Base-by-base conservation (phyloP, 1,140 invertebrate species). In the Drosophila rhopaloa region DNA sequence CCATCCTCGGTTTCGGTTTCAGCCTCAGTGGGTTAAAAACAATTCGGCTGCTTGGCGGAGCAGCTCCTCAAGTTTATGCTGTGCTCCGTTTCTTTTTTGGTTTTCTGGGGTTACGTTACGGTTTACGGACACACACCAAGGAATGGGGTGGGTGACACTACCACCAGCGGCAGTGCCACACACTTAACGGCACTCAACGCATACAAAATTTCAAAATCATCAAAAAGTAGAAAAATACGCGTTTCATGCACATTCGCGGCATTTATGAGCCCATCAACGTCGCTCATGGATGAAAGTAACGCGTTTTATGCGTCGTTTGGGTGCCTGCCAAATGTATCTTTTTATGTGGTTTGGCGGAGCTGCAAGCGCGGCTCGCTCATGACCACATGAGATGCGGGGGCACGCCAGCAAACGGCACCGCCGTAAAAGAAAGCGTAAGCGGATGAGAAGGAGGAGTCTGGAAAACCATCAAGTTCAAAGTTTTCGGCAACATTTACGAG, bases 251-350 rank as follows among this genome's bases (percentile, higher is more conserved):
- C 88, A 91, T 91, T 88, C 73, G 83, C 83, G 81, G 78, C 89
- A 85, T 91, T 91, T 89, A 91, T 91, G 89, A 91, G 83, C 89
- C 89, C 89, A 91, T 91, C 89, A 91, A 91, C 84, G 89, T 89
- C 84, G 84, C 85, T 89, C 85, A 89, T 89, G 84, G 83, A 88
- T 89, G 84, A 89, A 89, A 84, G 84, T 90, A 89, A 89, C 85
- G 84, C 84, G 84, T 89, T 90, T 89, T 89, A 90, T 89, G 77
- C 84, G 85, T 84, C 84, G 81, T 89, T 89, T 89, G 81, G 84
- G 84, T 89, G 84, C 53, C 80, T 89, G 85, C 63, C 85, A 89
- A 89, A 89, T 89, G 85, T 88, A 88, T 88, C 84, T 88, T 88
- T 88, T 88, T 88, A 88, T 88, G 83, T 83, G 84, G 71, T 72